These are phyloP conservation scores for Asteroscopus sphinx DNA, from an alignment of 2,888 invertebrate genomes.

Conservation along the genomic window DNA sequence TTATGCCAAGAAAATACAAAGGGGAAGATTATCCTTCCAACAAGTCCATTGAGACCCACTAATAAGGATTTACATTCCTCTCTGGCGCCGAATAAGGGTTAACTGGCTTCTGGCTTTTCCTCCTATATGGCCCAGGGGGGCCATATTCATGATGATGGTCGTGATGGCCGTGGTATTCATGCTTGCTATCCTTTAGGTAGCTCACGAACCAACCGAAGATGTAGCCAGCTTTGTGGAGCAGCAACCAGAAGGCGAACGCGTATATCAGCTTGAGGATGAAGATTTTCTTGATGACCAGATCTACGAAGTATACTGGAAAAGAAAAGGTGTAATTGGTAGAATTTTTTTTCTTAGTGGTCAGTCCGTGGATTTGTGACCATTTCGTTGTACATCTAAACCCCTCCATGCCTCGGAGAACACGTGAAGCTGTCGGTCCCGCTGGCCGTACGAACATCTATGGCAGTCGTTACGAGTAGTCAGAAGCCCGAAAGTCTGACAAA, in stretches of 20 bases:
- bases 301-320: conserved; percentile 82
- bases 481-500: no score
- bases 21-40: neutral
- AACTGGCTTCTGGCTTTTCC: conserved; percentile 42
- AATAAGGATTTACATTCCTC: conserved; percentile 27
- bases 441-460: no score
- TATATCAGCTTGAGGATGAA: conserved; percentile 83
- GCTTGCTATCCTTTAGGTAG: conserved; percentile 81
- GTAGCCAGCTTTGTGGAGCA: conserved; percentile 85
- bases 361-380: no score
- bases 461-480: no score
- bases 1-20: neutral
- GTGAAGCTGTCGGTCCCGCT: no score
- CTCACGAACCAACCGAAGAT: conserved; percentile 83
- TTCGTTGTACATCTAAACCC: no score
- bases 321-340: neutral
- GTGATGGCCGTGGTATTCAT: conserved; percentile 65
- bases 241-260: conserved; percentile 82
- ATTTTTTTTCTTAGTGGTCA: no score
- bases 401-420: no score
- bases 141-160: conserved; percentile 64
- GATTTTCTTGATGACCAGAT: conserved; percentile 81
- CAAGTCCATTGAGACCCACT: conserved; percentile 1
- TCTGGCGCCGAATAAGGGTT: conserved; percentile 51
- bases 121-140: conserved; percentile 57